These are phyloP conservation scores for Crepidodera aurea DNA, from an alignment of 2,888 invertebrate genomes.

Conservation along the genomic window DNA sequence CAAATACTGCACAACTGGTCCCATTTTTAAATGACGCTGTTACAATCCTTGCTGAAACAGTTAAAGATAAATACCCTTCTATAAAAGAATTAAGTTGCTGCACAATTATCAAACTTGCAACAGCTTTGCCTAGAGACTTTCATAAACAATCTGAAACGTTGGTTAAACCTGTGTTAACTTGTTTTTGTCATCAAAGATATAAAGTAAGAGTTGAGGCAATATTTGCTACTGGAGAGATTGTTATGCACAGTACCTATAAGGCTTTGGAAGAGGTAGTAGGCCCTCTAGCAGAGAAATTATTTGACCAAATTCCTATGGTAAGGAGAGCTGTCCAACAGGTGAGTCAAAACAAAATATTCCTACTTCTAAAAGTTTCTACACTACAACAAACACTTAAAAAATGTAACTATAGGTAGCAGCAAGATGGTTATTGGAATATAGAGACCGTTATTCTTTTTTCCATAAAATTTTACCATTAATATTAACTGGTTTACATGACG, in stretches of 20 bases:
- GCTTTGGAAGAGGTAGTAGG: conserved; percentile 71
- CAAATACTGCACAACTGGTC: conserved; percentile 66
- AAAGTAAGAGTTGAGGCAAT: conserved; percentile 79
- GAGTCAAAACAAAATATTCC: not conserved
- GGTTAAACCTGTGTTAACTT: conserved; percentile 75
- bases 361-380: too few species aligned
- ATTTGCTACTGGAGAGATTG: conserved; percentile 72
- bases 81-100: conserved; percentile 79
- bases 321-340: conserved; percentile 76
- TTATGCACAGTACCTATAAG: conserved; percentile 66
- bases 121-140: conserved; percentile 72
- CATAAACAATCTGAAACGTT: conserved; percentile 78
- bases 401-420: conserved; percentile 66
- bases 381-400: too few species aligned
- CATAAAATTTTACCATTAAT: conserved; percentile 84
- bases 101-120: conserved; percentile 73
- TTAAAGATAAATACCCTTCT: conserved; percentile 80
- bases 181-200: conserved; percentile 84
- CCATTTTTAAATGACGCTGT: conserved; percentile 80
- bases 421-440: conserved; percentile 77
- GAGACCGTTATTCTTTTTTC: conserved; percentile 90
- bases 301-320: conserved; percentile 84
- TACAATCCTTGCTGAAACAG: conserved; percentile 74
- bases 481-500: conserved; percentile 86
- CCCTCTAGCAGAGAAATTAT: conserved; percentile 85